Percentiles rank a stretch among this genome's conserved stretches.
Evolutionary conservation across 2,797 vertebrate genomes (phyloP).

Genomic region (Crenuchus spilurus): DNA sequence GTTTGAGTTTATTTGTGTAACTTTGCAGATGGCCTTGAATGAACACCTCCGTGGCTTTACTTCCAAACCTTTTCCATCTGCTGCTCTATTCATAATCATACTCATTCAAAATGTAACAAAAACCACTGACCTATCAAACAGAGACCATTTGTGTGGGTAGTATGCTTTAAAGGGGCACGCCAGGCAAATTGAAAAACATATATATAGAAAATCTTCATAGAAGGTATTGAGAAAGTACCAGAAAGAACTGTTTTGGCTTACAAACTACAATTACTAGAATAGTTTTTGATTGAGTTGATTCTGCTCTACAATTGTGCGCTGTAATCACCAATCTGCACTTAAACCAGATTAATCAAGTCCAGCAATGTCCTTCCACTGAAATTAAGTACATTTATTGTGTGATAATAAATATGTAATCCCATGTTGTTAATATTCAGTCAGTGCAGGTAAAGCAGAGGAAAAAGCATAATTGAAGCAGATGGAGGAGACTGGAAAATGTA

Average conservation of each 20-base stretch:
- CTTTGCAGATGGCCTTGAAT: neutral
- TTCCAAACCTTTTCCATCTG: neutral
- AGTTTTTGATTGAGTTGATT: neutral
- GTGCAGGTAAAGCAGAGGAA: neutral
- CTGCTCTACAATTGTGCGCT: neutral
- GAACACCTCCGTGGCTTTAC: neutral
- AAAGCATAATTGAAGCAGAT: neutral
- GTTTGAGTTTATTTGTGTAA: no score
- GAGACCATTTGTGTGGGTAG: neutral
- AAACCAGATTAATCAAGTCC: no score
- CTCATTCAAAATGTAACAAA: neutral
- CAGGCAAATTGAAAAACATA: neutral
- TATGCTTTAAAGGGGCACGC: no score
- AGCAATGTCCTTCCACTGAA: neutral
- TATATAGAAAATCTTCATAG: neutral
- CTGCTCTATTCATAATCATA: neutral
- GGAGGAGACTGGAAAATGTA: neutral
- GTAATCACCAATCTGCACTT: neutral
- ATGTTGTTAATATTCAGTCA: neutral
- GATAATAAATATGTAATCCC: neutral
- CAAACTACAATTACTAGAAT: no score
- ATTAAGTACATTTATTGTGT: neutral
- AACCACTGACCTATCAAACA: neutral
- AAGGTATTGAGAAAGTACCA: no score
- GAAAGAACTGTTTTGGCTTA: no score